phyloP scores from a whole-genome alignment of 1,140 invertebrate genomes.

The Drosophila yakuba region DNA sequence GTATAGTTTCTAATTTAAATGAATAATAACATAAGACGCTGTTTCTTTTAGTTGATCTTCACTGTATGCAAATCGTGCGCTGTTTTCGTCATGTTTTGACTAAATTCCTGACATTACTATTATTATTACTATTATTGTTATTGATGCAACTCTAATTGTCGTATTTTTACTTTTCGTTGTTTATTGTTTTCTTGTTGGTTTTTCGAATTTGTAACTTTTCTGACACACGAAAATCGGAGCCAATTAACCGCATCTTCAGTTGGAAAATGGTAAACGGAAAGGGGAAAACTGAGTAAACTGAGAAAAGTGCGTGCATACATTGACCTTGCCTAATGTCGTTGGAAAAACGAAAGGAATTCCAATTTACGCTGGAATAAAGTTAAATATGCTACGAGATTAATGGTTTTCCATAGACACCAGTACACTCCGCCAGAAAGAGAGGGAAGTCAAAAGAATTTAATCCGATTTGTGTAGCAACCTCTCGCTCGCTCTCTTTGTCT shows the following conservation, averaged over 20 bases:
- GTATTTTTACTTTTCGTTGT: conserved; percentile 10
- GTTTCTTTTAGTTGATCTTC: not conserved
- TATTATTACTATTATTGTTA: conserved; percentile 10
- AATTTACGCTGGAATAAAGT: conserved; percentile 39
- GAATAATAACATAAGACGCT: too few relatives aligned
- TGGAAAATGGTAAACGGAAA: conserved; percentile 12
- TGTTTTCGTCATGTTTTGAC: conserved; percentile 11
- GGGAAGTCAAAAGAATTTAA: conserved; percentile 41
- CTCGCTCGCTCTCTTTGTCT: conserved; percentile 25
- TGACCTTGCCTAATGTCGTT: conserved; percentile 29
- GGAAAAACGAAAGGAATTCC: conserved; percentile 46
- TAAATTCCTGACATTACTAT: conserved; percentile 25
- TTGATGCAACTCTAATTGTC: conserved; percentile 37
- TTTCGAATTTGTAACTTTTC: not conserved
- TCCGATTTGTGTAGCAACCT: conserved; percentile 40
- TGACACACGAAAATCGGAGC: conserved; percentile 52
- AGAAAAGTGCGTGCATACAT: not conserved
- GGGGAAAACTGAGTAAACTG: not conserved
- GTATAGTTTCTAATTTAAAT: too few relatives aligned
- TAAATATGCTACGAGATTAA: conserved; percentile 32
- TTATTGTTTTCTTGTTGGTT: conserved; percentile 19
- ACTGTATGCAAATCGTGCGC: conserved; percentile 11
- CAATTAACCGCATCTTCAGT: conserved; percentile 47
- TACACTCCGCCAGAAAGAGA: conserved; percentile 18
- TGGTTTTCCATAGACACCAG: conserved; percentile 36